phyloP scores from a whole-genome alignment of 2,797 vertebrate species.

The Fistularia commersonii region DNA sequence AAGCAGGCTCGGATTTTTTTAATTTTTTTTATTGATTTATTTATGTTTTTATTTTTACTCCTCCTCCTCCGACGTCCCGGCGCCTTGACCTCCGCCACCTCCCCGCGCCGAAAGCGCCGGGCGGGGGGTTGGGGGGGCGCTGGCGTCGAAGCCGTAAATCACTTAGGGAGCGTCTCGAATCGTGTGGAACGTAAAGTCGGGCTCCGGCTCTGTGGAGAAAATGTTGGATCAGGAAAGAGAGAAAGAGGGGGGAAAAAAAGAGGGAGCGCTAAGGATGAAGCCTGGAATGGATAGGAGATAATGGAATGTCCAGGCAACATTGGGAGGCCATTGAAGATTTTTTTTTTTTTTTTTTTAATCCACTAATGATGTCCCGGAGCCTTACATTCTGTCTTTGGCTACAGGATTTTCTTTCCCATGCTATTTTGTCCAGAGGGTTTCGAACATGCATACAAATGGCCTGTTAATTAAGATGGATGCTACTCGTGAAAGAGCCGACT shows the following conservation, averaged over 20 bases:
- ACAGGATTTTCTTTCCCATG: conserved; percentile 65
- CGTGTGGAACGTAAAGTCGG: background rate
- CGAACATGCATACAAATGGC: conserved; percentile 65
- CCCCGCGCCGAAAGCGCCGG: too few relatives aligned
- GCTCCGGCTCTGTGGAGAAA: background rate
- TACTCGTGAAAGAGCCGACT: conserved; percentile 59
- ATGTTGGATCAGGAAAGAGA: background rate
- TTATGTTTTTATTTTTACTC: too few relatives aligned
- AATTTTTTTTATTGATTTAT: too few relatives aligned
- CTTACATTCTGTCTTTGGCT: conserved; percentile 42
- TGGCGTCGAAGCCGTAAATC: background rate
- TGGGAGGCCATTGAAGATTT: conserved; percentile 43
- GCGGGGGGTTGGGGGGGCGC: too few relatives aligned
- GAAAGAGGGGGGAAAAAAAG: background rate
- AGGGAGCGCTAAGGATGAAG: conserved; percentile 34
- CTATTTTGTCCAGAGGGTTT: conserved; percentile 41
- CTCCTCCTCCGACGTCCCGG: too few relatives aligned
- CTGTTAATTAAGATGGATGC: conserved; percentile 73
- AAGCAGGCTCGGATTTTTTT: too few relatives aligned
- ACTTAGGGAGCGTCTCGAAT: background rate
- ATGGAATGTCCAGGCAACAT: conserved; percentile 63
- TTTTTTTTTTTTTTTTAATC: conserved; percentile 38
- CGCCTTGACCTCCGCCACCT: too few relatives aligned
- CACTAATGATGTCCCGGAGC: conserved; percentile 60
- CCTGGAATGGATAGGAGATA: conserved; percentile 52